These are phyloP conservation scores for Laspeyria flexula DNA, from an alignment of 2,888 invertebrate genomes.

Conservation along the genomic window DNA sequence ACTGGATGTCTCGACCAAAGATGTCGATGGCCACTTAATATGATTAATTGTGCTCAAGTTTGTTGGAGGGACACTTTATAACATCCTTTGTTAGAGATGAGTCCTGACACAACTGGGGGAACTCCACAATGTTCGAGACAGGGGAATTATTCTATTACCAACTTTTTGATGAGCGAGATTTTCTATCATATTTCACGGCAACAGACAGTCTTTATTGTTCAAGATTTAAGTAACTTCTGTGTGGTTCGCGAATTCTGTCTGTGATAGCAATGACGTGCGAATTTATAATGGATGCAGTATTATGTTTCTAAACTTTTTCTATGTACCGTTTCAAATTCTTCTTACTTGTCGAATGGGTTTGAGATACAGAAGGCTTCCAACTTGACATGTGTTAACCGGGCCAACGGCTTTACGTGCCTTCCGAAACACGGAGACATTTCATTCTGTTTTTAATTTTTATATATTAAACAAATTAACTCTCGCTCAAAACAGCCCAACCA, in stretches of 20 bases:
- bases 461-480: too few species aligned
- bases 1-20: conserved; percentile 36
- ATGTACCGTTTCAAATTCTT: too few species aligned
- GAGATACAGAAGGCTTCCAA: too few species aligned
- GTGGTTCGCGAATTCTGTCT: conserved; percentile 5
- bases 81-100: conserved; percentile 54
- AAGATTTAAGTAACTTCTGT: conserved; percentile 23
- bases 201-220: conserved; percentile 27
- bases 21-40: conserved; percentile 56
- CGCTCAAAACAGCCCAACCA: too few species aligned
- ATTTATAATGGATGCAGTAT: background rate
- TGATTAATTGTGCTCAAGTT: conserved; percentile 54
- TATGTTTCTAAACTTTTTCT: too few species aligned
- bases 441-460: too few species aligned
- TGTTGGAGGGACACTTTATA: conserved; percentile 49
- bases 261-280: background rate
- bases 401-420: too few species aligned
- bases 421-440: too few species aligned
- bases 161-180: conserved; percentile 50
- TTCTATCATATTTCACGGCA: conserved; percentile 43
- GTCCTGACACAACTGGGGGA: conserved; percentile 47
- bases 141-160: conserved; percentile 54
- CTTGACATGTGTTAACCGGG: too few species aligned
- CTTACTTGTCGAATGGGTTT: too few species aligned
- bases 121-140: conserved; percentile 54